Base-by-base conservation (phyloP, 2,888 invertebrate species). In the Amorpha juglandis region DNA sequence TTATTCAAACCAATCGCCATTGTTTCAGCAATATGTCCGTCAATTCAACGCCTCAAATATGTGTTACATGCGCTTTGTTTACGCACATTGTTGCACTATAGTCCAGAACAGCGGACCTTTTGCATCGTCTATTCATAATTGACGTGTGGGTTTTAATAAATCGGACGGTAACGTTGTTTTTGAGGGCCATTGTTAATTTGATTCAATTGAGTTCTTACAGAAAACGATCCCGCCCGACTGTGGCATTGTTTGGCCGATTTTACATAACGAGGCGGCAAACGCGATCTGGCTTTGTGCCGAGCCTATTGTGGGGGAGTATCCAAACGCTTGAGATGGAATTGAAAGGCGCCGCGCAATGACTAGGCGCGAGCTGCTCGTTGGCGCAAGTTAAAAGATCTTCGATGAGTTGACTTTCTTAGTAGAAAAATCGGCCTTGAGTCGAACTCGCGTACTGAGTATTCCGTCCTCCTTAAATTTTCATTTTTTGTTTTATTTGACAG, bases 321-420 rank as follows among this genome's bases (percentile, higher is more conserved):
- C 85, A 81, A 89, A 85, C 87, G 90, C 86, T 88, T 86, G 90
- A 90, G 89, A 90, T 80, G 87, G 87, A 82, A 88, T 87, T 88
- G 90, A 92, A 92, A 92, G 90, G 90, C 89, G 89, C 92, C 92
- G 92, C 90, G 86, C 75, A 83, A 90, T 92, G 92, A 92, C 90
- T 86, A 84, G 84, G 91, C 92, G 88, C 83, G 84, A 83, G 85
- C 86, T 74, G 35, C 16, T 35, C 21, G 11, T 7, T 21, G 79
- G 69, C 65, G 14, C 75, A 81, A 84, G 77, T 27, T 58, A 76
- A 6, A 7, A 42, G 58, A 58, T 58, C 1, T 38, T 9, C 2
- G 9, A 33, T n/a, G n/a, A 0, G 16, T 6, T 50, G 48, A n/a
- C n/a, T n/a, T 6, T 19, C 9, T 9, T n/a, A 6, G n/a, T n/a